A percentile compares a stretch with the other conserved stretches of the same genome.
Evolutionary conservation across 2,797 vertebrate genomes (phyloP).

Genomic region (Silurus lanzhouensis): DNA sequence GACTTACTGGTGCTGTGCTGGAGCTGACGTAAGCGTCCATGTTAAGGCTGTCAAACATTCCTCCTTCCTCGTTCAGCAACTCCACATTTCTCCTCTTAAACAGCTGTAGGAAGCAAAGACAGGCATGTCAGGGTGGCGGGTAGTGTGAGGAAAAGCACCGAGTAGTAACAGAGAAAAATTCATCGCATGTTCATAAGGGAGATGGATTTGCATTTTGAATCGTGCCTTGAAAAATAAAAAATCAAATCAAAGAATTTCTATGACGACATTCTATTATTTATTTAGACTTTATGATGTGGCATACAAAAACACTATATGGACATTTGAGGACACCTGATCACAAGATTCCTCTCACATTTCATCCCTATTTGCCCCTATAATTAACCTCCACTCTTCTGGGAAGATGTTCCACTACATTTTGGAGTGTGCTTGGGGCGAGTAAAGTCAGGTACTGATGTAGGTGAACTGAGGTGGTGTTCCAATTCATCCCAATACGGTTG

Average conservation of each 20-base stretch:
- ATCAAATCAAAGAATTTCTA: not conserved
- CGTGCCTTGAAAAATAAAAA: too few relatives aligned
- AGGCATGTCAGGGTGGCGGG: not conserved
- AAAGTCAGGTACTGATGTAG: too few relatives aligned
- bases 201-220: not conserved
- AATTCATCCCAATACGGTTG: too few relatives aligned
- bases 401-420: too few relatives aligned
- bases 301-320: not conserved
- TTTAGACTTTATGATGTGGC: not conserved
- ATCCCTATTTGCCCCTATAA: too few relatives aligned
- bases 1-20: constrained; percentile 81
- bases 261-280: not conserved
- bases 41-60: constrained; percentile 89
- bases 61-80: constrained; percentile 86
- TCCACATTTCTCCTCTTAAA: constrained; percentile 99
- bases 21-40: constrained; percentile 89
- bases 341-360: too few relatives aligned
- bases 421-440: too few relatives aligned
- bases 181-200: not conserved
- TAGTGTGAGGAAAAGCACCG: not conserved
- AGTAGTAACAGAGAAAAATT: not conserved
- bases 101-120: constrained; percentile 73
- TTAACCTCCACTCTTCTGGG: too few relatives aligned
- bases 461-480: too few relatives aligned
- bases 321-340: too few relatives aligned